Evolutionary conservation across 2,888 invertebrate genomes (phyloP), one percentile per base, ranked within the genome.

Genomic region (Coremacera marginata): DNA sequence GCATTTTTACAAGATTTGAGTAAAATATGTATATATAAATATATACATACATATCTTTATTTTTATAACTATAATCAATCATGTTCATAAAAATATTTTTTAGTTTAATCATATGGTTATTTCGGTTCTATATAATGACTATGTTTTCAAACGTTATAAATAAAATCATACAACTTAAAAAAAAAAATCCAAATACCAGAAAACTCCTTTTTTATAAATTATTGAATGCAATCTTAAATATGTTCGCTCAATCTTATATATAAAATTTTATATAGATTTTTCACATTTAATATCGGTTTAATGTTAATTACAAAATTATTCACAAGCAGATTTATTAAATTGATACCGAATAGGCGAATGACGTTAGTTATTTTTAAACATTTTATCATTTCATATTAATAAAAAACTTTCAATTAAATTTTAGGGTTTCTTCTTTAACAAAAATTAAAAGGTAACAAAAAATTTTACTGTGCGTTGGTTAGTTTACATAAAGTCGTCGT

Each of bases 401-500:
- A 14, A 16, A 65, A 63, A 67, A 27, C n/a, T 22, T 31, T 34
- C 22, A 19, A n/a, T 34, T 60, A 55, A 22, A 14, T 49, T 37
- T 70, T n/a, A 34, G 5, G 37, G 55, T 19, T 67, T 62, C 14
- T 34, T 34, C 31, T 19, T 65, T 71, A 52, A 76, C 9, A 77
- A 52, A 27, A 63, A 31, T 5, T 27, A 19, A 74, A 74, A 65
- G 73, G 37, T 14, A n/a, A 37, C 9, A 3, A 22, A 34, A 70
- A 60, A 14, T n/a, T 70, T 55, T 14, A 68, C 51, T 68, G 49
- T 27, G 68, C 49, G 51, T 22, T 49, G 16, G 7, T n/a, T 63
- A 31, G 34, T 85, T 91, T 94, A 95, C 94, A 95, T 95, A 87
- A 95, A 95, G 86, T 95, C 95, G 84, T 95, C 93, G 86, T 91